Conservation (phyloP, 1,140 invertebrate species). For the Uloborus diversus region DNA sequence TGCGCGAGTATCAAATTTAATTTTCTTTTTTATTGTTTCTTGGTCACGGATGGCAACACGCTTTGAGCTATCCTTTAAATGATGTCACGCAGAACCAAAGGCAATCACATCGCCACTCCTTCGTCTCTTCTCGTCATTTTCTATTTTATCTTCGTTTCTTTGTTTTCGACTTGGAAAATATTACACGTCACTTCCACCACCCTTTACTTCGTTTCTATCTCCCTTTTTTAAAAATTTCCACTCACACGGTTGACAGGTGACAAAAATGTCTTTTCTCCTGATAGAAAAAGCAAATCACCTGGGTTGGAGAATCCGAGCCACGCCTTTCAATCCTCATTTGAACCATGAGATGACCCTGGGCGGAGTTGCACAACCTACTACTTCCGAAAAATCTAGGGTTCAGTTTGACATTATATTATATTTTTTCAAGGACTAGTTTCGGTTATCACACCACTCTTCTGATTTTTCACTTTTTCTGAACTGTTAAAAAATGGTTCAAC, state of each 20-base stretch:
- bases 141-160: slow-evolving; percentile 1
- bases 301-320: slow-evolving; percentile 25
- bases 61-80: background rate
- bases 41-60: background rate
- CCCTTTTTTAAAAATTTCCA: too few species aligned
- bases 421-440: too few species aligned
- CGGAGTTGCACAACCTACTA: too few species aligned
- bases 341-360: too few species aligned
- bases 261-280: slow-evolving; percentile 31
- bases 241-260: slow-evolving; percentile 31
- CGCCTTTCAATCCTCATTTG: slow-evolving; percentile 1
- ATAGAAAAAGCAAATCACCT: slow-evolving; percentile 40
- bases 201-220: too few species aligned
- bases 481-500: too few species aligned
- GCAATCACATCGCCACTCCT: too few species aligned
- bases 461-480: too few species aligned
- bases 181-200: background rate
- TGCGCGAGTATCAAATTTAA: too few species aligned
- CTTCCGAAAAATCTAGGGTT: too few species aligned
- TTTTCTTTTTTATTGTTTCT: background rate
- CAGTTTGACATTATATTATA: too few species aligned
- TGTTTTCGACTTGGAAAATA: slow-evolving; percentile 2
- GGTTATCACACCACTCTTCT: too few species aligned
- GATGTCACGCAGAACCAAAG: background rate
- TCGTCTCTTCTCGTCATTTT: background rate